Conservation (phyloP, 2,113 vertebrate species). For the Semnopithecus entellus region DNA sequence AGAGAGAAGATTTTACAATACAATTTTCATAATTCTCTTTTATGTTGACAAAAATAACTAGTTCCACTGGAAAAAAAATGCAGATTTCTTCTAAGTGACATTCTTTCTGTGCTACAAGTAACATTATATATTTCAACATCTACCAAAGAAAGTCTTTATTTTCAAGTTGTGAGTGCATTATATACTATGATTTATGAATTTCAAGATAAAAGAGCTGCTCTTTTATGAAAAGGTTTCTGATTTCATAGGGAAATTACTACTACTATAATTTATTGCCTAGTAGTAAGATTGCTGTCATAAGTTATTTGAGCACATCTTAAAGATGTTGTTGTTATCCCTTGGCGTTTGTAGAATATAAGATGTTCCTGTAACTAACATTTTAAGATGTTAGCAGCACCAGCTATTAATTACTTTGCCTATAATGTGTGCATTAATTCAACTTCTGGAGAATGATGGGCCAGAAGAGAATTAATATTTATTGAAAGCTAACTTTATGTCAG, state of each 20-base stretch:
- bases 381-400: slow-evolving; percentile 8
- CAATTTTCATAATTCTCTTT: slow-evolving; percentile 6
- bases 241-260: slow-evolving; percentile 66
- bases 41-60: background rate
- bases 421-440: slow-evolving; percentile 40
- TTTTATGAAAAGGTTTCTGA: slow-evolving; percentile 68
- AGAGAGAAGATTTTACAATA: slow-evolving; percentile 24
- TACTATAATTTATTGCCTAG: slow-evolving; percentile 68
- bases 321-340: slow-evolving; percentile 48
- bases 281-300: slow-evolving; percentile 54
- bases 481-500: slow-evolving; percentile 36
- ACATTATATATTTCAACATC: slow-evolving; percentile 54
- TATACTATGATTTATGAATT: slow-evolving; percentile 58
- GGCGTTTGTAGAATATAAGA: slow-evolving; percentile 37
- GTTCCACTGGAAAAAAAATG: background rate
- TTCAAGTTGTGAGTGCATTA: slow-evolving; percentile 55
- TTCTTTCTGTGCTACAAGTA: slow-evolving; percentile 19
- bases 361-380: slow-evolving; percentile 34
- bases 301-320: slow-evolving; percentile 57
- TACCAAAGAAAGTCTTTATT: slow-evolving; percentile 54
- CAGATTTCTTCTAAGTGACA: background rate
- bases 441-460: background rate
- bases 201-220: slow-evolving; percentile 65
- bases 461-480: slow-evolving; percentile 61
- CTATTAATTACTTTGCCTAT: slow-evolving; percentile 60